phyloP scores from a whole-genome alignment of 2,888 invertebrate genomes.

The Aelia acuminata region DNA sequence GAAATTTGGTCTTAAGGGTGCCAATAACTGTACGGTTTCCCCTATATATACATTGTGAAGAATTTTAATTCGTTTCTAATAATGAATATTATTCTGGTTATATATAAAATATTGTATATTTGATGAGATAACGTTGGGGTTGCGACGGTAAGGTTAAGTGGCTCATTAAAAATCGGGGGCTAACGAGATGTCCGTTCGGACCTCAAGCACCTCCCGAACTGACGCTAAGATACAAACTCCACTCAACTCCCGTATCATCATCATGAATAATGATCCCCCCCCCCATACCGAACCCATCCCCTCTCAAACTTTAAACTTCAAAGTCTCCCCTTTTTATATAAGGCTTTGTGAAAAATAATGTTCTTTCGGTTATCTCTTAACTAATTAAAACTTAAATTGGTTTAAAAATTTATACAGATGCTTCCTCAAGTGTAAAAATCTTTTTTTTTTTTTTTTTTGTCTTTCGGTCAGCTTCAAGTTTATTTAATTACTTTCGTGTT shows the following conservation, averaged over 20 bases:
- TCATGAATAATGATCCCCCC: no score
- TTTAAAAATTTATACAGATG: constrained; percentile 4
- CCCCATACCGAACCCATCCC: not conserved
- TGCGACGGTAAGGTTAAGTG: not conserved
- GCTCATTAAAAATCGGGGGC: not conserved
- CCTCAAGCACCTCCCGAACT: not conserved
- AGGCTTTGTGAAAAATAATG: constrained; percentile 3
- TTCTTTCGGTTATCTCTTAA: constrained; percentile 6
- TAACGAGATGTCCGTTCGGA: not conserved
- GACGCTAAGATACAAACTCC: constrained; percentile 6
- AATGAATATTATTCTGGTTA: no score
- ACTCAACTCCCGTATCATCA: no score
- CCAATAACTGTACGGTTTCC: no score
- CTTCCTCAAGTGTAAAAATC: not conserved
- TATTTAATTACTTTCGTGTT: not conserved
- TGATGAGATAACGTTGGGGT: not conserved
- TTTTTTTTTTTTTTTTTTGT: not conserved
- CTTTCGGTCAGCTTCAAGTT: not conserved
- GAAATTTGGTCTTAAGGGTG: no score
- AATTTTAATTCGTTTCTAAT: no score
- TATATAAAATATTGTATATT: no score
- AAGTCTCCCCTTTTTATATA: constrained; percentile 7
- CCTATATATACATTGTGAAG: no score
- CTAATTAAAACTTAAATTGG: constrained; percentile 24
- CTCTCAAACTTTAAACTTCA: constrained; percentile 12